Evolutionary conservation across 2,888 invertebrate species (phyloP).

Genomic region (Odontocolon sp.): DNA sequence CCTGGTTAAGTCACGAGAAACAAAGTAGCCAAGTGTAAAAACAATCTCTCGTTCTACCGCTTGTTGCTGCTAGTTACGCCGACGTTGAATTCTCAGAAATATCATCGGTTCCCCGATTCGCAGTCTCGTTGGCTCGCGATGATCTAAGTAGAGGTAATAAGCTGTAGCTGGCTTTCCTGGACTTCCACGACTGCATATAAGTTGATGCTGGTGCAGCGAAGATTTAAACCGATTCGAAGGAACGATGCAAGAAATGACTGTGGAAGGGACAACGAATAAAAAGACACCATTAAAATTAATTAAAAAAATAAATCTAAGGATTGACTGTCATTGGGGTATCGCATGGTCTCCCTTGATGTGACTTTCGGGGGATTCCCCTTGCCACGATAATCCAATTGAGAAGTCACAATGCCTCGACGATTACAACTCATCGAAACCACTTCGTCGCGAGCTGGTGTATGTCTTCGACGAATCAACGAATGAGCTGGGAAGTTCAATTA

Average conservation of each 20-base stretch:
- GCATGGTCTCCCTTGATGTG: too few species aligned
- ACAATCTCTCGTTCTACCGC: constrained; percentile 10
- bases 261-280: neutral
- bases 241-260: constrained; percentile 15
- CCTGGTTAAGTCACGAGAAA: constrained; percentile 8
- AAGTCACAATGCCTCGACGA: constrained; percentile 73
- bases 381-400: constrained; percentile 71
- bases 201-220: constrained; percentile 1
- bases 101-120: constrained; percentile 36
- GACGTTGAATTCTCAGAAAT: constrained; percentile 44
- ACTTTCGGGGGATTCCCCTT: constrained; percentile 32
- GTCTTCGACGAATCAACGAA: neutral
- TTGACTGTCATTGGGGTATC: constrained; percentile 33
- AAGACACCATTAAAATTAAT: neutral
- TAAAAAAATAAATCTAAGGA: constrained; percentile 1
- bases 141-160: constrained; percentile 50
- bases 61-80: constrained; percentile 7
- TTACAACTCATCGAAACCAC: constrained; percentile 64
- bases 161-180: constrained; percentile 47
- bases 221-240: constrained; percentile 25
- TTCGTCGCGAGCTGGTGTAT: constrained; percentile 2
- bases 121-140: constrained; percentile 19
- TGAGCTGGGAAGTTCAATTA: constrained; percentile 42
- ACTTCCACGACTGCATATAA: constrained; percentile 1
- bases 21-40: neutral